A percentile compares a stretch with the other conserved stretches of the same genome.
phyloP scores from a whole-genome alignment of 2,113 vertebrate species.

The Coptodon rendalli region DNA sequence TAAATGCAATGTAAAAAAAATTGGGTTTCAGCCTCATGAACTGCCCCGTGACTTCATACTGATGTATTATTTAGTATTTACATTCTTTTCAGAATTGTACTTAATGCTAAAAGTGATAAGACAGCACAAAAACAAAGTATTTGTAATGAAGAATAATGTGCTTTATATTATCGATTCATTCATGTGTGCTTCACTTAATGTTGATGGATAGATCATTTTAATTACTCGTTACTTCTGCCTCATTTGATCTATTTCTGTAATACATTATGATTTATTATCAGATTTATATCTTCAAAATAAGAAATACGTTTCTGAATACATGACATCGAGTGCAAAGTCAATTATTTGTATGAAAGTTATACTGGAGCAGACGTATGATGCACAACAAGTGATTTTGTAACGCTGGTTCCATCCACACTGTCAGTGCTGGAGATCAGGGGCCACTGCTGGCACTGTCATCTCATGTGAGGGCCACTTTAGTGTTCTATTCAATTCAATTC shows the following conservation, averaged over 20 bases:
- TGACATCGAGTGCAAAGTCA: not conserved
- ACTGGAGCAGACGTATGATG: not conserved
- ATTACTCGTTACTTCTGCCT: not conserved
- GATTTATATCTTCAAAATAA: not conserved
- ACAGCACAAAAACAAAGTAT: not conserved
- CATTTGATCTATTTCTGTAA: not conserved
- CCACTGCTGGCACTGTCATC: accelerated
- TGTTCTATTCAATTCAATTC: too few relatives aligned
- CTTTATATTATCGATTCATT: not conserved
- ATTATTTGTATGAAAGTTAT: not conserved
- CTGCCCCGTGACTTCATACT: not conserved
- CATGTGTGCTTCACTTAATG: not conserved
- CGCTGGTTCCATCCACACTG: not conserved
- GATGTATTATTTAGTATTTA: not conserved
- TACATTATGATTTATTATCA: not conserved
- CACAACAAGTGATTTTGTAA: not conserved
- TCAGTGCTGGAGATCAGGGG: not conserved
- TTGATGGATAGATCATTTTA: not conserved
- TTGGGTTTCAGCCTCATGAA: not conserved
- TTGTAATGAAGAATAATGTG: not conserved
- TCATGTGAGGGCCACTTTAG: not conserved
- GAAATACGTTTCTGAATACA: not conserved
- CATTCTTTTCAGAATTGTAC: not conserved
- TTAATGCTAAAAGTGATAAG: not conserved
- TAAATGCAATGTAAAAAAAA: not conserved